Conservation (phyloP, 35 echinoderm and acorn worm genomes). For the Lytechinus variegatus region DNA sequence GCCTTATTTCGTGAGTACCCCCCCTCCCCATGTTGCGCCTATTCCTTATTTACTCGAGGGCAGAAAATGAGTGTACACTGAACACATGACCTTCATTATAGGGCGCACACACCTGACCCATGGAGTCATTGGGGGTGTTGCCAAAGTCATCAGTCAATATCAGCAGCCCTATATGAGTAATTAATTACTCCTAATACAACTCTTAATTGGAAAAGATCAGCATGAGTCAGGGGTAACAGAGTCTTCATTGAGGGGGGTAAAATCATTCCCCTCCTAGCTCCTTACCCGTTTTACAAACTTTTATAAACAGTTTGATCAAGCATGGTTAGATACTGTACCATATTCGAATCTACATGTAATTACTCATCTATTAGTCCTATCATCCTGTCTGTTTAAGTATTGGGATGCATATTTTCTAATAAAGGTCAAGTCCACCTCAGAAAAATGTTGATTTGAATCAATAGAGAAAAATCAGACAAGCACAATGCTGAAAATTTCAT, state of each 20-base stretch:
- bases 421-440: too few relatives aligned
- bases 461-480: too few relatives aligned
- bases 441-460: too few relatives aligned
- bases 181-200: slow-evolving; percentile 26
- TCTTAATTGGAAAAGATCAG: neutral
- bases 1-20: too few relatives aligned
- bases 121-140: neutral
- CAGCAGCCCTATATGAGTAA: slow-evolving; percentile 31
- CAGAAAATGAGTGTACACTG: too few relatives aligned
- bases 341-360: neutral
- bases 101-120: neutral
- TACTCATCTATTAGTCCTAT: slow-evolving; percentile 38
- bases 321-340: slow-evolving; percentile 5
- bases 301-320: neutral
- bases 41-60: too few relatives aligned
- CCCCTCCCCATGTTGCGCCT: too few relatives aligned
- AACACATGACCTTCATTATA: too few relatives aligned
- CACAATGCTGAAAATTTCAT: too few relatives aligned
- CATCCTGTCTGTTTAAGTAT: neutral
- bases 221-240: neutral
- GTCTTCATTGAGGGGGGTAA: slow-evolving; percentile 15
- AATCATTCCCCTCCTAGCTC: neutral
- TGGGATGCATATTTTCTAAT: too few relatives aligned
- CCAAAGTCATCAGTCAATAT: neutral
- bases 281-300: neutral